Evolutionary conservation across 1,140 invertebrate genomes (phyloP).

Genomic region (Littorina saxatilis): DNA sequence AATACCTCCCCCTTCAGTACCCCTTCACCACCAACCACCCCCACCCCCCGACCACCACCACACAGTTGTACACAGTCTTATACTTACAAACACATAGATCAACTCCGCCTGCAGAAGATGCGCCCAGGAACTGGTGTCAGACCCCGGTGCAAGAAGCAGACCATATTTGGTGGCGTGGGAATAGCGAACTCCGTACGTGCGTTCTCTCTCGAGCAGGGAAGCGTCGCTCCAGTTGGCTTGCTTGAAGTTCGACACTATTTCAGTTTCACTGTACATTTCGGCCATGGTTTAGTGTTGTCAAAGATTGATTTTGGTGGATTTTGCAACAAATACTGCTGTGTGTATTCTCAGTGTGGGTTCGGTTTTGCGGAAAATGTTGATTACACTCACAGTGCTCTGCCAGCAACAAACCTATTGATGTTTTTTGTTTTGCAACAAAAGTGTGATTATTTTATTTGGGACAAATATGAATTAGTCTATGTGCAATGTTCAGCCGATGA

Average conservation of each 20-base stretch:
- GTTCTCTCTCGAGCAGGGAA: neutral
- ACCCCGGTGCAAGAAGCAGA: neutral
- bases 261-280: neutral
- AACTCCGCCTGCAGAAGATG: neutral
- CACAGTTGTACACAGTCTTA: no score
- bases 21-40: no score
- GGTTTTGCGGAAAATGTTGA: neutral
- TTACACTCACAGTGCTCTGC: neutral
- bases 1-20: no score
- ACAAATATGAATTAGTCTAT: no score
- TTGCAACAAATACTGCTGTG: neutral
- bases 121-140: neutral
- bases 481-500: no score
- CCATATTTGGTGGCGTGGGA: neutral
- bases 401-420: neutral
- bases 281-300: neutral
- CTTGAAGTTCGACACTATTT: neutral
- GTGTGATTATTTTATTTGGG: no score
- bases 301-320: neutral
- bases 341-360: no score
- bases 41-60: no score
- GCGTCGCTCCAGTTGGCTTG: constrained; percentile 4
- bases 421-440: no score
- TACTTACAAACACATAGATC: neutral
- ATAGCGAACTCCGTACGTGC: neutral